A percentile compares a stretch with the other conserved stretches of the same genome.
Conservation (phyloP, 2,113 vertebrate genomes). For the Poeciliopsis retropinna region DNA sequence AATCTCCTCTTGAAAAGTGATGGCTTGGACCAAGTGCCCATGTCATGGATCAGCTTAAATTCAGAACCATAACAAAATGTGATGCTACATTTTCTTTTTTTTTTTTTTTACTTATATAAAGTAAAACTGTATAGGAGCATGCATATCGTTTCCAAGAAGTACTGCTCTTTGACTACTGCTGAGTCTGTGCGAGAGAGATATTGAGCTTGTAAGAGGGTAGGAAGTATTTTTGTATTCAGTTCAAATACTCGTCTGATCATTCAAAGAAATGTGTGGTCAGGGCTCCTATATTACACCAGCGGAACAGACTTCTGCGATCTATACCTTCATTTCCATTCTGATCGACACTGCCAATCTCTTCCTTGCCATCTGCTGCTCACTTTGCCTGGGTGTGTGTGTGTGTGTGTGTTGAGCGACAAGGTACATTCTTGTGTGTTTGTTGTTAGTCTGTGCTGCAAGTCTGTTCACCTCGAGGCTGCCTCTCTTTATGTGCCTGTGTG, state of each 20-base stretch:
- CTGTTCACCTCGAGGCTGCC: constrained; percentile 38
- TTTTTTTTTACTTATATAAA: neutral
- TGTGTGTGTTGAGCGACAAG: constrained; percentile 10
- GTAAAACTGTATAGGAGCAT: neutral
- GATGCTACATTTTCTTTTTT: too few relatives aligned
- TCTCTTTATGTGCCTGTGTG: constrained; percentile 12
- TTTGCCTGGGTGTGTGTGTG: neutral
- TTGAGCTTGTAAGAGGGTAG: neutral
- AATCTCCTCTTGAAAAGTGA: neutral
- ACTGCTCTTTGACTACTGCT: neutral
- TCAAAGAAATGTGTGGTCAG: constrained; percentile 57
- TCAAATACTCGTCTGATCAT: constrained; percentile 56
- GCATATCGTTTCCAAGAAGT: neutral
- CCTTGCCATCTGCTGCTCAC: constrained; percentile 19
- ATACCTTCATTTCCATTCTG: constrained; percentile 62
- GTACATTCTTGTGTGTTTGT: neutral
- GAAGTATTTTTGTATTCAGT: constrained; percentile 29
- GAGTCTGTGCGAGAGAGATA: neutral
- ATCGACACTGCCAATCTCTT: constrained; percentile 51
- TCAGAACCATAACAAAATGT: too few relatives aligned
- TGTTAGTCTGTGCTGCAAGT: constrained; percentile 42
- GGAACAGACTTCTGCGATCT: constrained; percentile 53
- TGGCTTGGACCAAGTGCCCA: neutral
- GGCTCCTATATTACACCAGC: constrained; percentile 38
- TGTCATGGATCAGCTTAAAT: neutral